Evolutionary conservation across 2,888 invertebrate species (phyloP), one percentile per base, ranked within the genome.

Genomic region (Nomada ruficornis): DNA sequence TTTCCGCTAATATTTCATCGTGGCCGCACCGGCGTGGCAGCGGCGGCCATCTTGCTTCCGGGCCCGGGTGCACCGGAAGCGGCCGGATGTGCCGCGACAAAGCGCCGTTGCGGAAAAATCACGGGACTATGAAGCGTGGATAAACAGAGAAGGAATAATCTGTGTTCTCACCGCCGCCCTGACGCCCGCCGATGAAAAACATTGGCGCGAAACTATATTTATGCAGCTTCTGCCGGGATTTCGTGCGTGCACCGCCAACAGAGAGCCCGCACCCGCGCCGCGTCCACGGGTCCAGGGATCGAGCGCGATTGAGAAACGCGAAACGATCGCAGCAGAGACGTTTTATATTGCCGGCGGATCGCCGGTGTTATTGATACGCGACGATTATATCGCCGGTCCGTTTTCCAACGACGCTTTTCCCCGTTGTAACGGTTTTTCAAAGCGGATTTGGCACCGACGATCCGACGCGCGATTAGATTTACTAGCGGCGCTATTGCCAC

Each of bases 1-100:
- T 91, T 91, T 90, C 91, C 90, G 92, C 91, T 92, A 92, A 93
- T 93, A 93, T 92, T 93, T 93, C 92, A 93, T 92, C 90, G 87
- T 80, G 76, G 83, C 85, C 82, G 82, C 86, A 82, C 78, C 85
- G 85, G 86, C 82, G 88, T 83, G 81, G 82, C 80, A 85, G 83
- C 84, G 85, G 82, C 91, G 89, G 92, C 91, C 93, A 93, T 93
- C 91, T 93, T 92, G 90, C 86, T 93, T 93, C 93, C 93, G 92
- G 93, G 86, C 85, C 86, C 90, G 87, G 88, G 88, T 82, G 84
- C 86, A 82, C 91, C 91, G 92, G 91, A 92, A 93, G 90, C 90
- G 89, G 87, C 90, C 90, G 92, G 92, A 93, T 91, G 91, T 88
- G 90, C 89, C 89, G 88, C 89, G 92, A 93, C 92, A 93, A 93